Percentiles rank a stretch among this genome's conserved stretches.
These are phyloP conservation scores for Drosophila kohkoa DNA, from an alignment of 1,140 invertebrate species.

Conservation along the genomic window DNA sequence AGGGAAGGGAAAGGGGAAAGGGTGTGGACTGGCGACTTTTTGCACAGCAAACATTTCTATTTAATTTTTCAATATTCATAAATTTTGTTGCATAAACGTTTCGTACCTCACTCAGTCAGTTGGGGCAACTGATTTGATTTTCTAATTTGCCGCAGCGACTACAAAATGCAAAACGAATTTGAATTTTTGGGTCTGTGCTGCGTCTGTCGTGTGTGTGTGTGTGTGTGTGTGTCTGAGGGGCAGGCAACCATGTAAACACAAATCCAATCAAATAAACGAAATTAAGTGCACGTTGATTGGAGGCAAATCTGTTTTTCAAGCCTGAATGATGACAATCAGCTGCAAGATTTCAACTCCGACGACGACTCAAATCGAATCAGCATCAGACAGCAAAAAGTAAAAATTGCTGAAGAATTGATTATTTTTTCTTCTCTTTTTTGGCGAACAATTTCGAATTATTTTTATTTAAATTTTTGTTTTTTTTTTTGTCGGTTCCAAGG, in stretches of 20 bases:
- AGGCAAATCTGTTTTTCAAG: conserved; percentile 82
- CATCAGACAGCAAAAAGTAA: conserved; percentile 34
- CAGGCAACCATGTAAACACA: conserved; percentile 79
- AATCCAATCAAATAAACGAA: conserved; percentile 83
- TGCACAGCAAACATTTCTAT: conserved; percentile 67
- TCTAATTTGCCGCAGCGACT: conserved; percentile 67
- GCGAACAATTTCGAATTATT: conserved; percentile 12
- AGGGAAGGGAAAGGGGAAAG: too few species aligned
- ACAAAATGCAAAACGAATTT: conserved; percentile 50
- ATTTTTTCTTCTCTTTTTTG: conserved; percentile 5
- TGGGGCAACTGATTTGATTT: conserved; percentile 76
- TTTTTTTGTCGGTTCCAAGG: too few species aligned
- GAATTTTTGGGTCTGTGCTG: conserved; percentile 29
- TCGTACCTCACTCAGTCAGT: conserved; percentile 40
- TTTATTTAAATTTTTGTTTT: too few species aligned
- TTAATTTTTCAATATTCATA: conserved; percentile 81
- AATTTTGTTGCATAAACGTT: conserved; percentile 61
- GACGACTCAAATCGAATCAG: conserved; percentile 53
- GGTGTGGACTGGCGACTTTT: conserved; percentile 12
- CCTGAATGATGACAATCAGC: conserved; percentile 81
- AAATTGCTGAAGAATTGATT: conserved; percentile 49
- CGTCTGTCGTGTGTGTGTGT: conserved; percentile 13
- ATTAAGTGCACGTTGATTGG: conserved; percentile 82
- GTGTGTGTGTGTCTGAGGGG: conserved; percentile 26
- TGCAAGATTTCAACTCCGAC: conserved; percentile 32